phyloP scores from a whole-genome alignment of 2,113 vertebrate species.

The Lathamus discolor region DNA sequence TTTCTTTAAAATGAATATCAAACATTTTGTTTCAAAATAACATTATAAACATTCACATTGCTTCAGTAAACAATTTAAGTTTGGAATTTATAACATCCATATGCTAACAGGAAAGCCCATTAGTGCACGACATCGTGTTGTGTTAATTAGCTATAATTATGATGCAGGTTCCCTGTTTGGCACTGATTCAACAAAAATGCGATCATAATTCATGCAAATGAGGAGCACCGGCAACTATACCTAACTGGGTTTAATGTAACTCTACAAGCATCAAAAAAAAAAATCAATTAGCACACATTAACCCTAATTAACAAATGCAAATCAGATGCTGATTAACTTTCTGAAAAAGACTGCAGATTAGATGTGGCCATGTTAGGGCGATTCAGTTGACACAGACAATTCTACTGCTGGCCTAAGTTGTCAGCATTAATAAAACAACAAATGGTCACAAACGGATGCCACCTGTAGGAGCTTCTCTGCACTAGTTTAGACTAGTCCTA shows the following conservation, averaged over 20 bases:
- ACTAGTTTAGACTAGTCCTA: not conserved
- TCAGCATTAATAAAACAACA: conserved; percentile 75
- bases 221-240: conserved; percentile 75
- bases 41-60: not conserved
- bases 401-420: conserved; percentile 71
- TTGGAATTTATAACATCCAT: conserved; percentile 69
- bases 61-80: conserved; percentile 59
- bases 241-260: conserved; percentile 83
- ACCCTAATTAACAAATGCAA: conserved; percentile 89
- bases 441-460: conserved; percentile 63
- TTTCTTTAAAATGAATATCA: not conserved
- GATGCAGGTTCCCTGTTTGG: conserved; percentile 74
- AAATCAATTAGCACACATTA: conserved; percentile 88
- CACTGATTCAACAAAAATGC: conserved; percentile 80
- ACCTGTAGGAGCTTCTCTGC: conserved; percentile 59
- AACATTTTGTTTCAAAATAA: not conserved
- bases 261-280: conserved; percentile 76
- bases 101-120: conserved; percentile 63
- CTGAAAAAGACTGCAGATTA: conserved; percentile 75
- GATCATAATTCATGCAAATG: conserved; percentile 79
- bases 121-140: conserved; percentile 65
- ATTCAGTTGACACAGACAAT: conserved; percentile 78
- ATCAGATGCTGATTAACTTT: conserved; percentile 88
- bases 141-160: conserved; percentile 91
- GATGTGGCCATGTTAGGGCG: conserved; percentile 80